A percentile compares a stretch with the other conserved stretches of the same genome.
These are phyloP conservation scores for Pseudorasbora parva DNA, from an alignment of 2,113 vertebrate genomes.

Conservation along the genomic window DNA sequence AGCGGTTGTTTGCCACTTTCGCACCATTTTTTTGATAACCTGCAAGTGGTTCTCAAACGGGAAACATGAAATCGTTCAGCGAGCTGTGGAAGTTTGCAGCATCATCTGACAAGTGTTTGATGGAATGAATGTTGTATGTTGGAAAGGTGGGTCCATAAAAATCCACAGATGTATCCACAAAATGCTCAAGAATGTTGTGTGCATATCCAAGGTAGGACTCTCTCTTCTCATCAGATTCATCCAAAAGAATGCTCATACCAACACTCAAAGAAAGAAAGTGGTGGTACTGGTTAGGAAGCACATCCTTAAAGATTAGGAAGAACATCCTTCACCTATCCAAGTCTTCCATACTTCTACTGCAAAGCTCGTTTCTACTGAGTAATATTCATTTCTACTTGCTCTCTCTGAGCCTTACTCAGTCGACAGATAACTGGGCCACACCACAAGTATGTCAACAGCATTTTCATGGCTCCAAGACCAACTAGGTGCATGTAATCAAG, in stretches of 20 bases:
- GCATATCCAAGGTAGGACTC: neutral
- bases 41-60: slow-evolving; percentile 15
- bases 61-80: neutral
- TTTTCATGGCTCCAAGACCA: neutral
- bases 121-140: neutral
- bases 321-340: neutral
- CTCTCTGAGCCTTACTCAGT: too few species aligned
- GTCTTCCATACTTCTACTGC: too few species aligned
- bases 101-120: slow-evolving; percentile 13
- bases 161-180: neutral
- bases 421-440: too few species aligned
- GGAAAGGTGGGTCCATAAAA: neutral
- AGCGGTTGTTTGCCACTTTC: neutral
- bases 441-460: too few species aligned
- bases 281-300: neutral
- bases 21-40: neutral
- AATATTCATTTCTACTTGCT: too few species aligned
- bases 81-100: neutral
- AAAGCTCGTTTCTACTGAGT: too few species aligned
- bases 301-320: neutral
- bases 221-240: neutral
- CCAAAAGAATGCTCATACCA: neutral
- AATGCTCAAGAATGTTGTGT: neutral
- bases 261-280: slow-evolving; percentile 12
- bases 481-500: slow-evolving; percentile 22